phyloP scores from a whole-genome alignment of 2,113 vertebrate genomes.

The Benthochromis sp. region DNA sequence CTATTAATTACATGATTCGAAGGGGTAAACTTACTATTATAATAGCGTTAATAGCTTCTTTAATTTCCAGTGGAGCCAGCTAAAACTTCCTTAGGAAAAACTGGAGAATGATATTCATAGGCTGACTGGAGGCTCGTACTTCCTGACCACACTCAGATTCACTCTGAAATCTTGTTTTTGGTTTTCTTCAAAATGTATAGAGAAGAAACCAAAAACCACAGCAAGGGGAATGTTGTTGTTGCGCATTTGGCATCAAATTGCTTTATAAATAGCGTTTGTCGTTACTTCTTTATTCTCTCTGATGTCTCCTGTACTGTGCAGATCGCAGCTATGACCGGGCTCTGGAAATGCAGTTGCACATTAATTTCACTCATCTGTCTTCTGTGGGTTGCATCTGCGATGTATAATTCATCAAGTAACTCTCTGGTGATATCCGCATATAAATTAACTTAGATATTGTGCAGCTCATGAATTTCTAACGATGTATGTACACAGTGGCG shows the following conservation, averaged over 20 bases:
- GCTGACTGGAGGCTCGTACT: neutral
- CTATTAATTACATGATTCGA: neutral
- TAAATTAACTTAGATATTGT: conserved; percentile 57
- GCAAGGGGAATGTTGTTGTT: neutral
- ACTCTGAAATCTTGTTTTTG: neutral
- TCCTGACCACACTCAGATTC: neutral
- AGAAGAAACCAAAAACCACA: neutral
- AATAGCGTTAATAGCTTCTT: neutral
- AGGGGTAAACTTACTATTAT: neutral
- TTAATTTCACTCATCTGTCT: conserved; percentile 58
- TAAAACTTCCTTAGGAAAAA: neutral
- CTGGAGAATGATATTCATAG: neutral
- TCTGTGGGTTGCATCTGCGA: conserved; percentile 47
- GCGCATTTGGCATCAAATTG: neutral
- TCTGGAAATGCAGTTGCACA: conserved; percentile 23
- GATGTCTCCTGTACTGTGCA: neutral
- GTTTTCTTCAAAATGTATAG: neutral
- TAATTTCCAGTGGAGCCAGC: neutral
- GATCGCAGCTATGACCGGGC: conserved; percentile 4
- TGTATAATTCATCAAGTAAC: conserved; percentile 64
- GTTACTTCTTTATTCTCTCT: conserved; percentile 2
- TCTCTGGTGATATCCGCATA: conserved; percentile 55
- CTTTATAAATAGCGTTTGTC: conserved; percentile 23
- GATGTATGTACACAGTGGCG: conserved; percentile 23
- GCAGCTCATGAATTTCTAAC: conserved; percentile 58